Percentiles rank a stretch among this genome's conserved stretches.
phyloP scores from a whole-genome alignment of 2,888 invertebrate genomes.

The Brachynemurus nebulosus region DNA sequence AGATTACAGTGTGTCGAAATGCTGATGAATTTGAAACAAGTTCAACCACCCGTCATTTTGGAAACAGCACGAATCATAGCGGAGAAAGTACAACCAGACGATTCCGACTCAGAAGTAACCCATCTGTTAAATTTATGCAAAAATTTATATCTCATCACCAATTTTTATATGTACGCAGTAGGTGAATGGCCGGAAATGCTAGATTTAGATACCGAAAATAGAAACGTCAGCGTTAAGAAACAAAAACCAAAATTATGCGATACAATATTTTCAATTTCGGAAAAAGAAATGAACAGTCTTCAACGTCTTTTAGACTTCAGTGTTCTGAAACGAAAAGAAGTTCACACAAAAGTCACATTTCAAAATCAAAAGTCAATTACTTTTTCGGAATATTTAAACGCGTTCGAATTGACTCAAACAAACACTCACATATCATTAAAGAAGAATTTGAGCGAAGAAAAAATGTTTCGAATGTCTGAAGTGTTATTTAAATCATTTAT shows the following conservation, averaged over 20 bases:
- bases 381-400: slow-evolving; percentile 39
- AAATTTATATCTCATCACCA: slow-evolving; percentile 24
- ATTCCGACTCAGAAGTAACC: slow-evolving; percentile 22
- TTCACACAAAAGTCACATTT: slow-evolving; percentile 40
- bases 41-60: slow-evolving; percentile 45
- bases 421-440: slow-evolving; percentile 31
- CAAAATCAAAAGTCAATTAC: slow-evolving; percentile 34
- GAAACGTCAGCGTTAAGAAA: slow-evolving; percentile 13
- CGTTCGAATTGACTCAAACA: slow-evolving; percentile 31
- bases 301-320: slow-evolving; percentile 45
- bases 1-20: slow-evolving; percentile 58
- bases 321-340: slow-evolving; percentile 28
- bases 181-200: slow-evolving; percentile 14
- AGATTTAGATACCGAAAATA: slow-evolving; percentile 23
- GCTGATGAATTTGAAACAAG: slow-evolving; percentile 47
- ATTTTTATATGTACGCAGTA: slow-evolving; percentile 24
- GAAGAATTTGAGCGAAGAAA: slow-evolving; percentile 27
- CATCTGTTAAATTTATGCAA: slow-evolving; percentile 24
- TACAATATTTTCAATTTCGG: slow-evolving; percentile 29
- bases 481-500: slow-evolving; percentile 27
- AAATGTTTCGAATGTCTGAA: slow-evolving; percentile 29
- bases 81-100: slow-evolving; percentile 25
- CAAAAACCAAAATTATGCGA: slow-evolving; percentile 13
- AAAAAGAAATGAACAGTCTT: slow-evolving; percentile 45
- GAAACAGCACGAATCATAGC: slow-evolving; percentile 34